These are phyloP conservation scores for Limnephilus lunatus DNA, from an alignment of 2,888 invertebrate species.

Conservation along the genomic window DNA sequence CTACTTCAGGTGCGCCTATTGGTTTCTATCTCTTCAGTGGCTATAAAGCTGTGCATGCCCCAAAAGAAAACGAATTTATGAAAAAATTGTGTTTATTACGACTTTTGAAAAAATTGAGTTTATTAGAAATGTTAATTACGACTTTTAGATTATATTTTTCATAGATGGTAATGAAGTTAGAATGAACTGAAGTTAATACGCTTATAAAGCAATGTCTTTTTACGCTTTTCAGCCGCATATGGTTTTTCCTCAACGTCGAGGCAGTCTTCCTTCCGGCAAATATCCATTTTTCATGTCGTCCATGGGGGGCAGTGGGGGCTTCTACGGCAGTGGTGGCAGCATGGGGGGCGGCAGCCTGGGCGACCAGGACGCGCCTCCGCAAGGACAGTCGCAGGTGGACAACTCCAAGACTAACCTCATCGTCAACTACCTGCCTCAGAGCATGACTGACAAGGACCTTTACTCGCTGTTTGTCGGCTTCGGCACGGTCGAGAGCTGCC, in stretches of 20 bases:
- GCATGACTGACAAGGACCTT: slow-evolving; percentile 93
- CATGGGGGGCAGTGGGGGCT: slow-evolving; percentile 55
- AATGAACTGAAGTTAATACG: neutral
- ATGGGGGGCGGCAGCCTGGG: slow-evolving; percentile 73
- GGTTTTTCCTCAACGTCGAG: slow-evolving; percentile 60
- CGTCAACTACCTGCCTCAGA: slow-evolving; percentile 96
- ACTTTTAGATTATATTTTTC: neutral
- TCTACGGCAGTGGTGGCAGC: slow-evolving; percentile 63
- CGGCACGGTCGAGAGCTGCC: slow-evolving; percentile 92
- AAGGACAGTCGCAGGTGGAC: slow-evolving; percentile 69
- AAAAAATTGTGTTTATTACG: no score
- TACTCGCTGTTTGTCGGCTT: slow-evolving; percentile 92
- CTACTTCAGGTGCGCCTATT: no score
- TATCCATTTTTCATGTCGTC: slow-evolving; percentile 59
- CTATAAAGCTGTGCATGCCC: no score
- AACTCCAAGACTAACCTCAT: slow-evolving; percentile 88
- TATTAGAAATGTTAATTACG: no score
- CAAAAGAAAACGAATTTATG: no score
- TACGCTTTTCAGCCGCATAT: slow-evolving; percentile 55
- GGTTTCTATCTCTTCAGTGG: no score
- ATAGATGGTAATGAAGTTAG: neutral
- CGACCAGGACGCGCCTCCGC: slow-evolving; percentile 73
- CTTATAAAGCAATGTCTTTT: neutral
- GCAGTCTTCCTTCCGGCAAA: slow-evolving; percentile 65
- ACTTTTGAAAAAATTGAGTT: no score